Percentiles rank a stretch among this genome's conserved stretches.
These are phyloP conservation scores for Belonocnema kinseyi DNA, from an alignment of 1,140 invertebrate genomes.

Conservation along the genomic window DNA sequence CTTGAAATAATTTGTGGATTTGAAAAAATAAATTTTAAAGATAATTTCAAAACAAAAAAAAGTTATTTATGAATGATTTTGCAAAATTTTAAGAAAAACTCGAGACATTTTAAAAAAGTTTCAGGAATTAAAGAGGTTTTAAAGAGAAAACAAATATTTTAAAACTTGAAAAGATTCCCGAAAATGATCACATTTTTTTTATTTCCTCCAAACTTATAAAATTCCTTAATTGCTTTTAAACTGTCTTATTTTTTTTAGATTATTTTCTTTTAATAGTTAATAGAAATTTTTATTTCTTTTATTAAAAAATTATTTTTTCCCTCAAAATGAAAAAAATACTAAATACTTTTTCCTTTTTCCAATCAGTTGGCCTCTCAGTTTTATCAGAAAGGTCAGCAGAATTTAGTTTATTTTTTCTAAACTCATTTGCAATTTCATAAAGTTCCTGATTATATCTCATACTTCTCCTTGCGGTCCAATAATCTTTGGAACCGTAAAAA, in stretches of 20 bases:
- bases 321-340: background rate
- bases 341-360: conserved; percentile 80
- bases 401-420: conserved; percentile 81
- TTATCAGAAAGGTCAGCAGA: conserved; percentile 81
- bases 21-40: too few relatives aligned
- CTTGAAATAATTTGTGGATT: too few relatives aligned
- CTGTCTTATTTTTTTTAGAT: conserved; percentile 32
- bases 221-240: too few relatives aligned
- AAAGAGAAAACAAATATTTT: too few relatives aligned
- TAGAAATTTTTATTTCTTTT: background rate
- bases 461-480: conserved; percentile 92
- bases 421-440: conserved; percentile 82
- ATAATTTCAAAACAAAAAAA: too few relatives aligned
- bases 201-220: too few relatives aligned
- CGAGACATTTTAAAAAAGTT: too few relatives aligned
- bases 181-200: too few relatives aligned
- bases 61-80: too few relatives aligned
- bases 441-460: conserved; percentile 91
- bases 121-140: too few relatives aligned
- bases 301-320: conserved; percentile 2
- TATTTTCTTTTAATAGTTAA: conserved; percentile 32
- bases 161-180: too few relatives aligned
- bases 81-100: too few relatives aligned
- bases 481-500: conserved; percentile 86
- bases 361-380: conserved; percentile 77